These are phyloP conservation scores for Stictocephala bisonia DNA, from an alignment of 2,888 invertebrate genomes.

Conservation along the genomic window DNA sequence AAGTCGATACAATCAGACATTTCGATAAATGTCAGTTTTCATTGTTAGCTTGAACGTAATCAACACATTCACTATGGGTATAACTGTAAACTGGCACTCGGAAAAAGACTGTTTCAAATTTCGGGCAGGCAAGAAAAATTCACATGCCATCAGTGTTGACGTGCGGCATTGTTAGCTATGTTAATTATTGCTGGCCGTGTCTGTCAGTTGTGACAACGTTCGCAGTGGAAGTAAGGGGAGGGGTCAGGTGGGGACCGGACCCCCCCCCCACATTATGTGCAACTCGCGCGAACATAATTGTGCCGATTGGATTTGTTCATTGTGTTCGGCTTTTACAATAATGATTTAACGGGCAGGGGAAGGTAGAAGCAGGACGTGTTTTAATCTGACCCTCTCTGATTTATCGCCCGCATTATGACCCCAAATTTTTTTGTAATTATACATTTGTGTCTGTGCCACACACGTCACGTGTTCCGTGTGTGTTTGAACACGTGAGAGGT, in stretches of 20 bases:
- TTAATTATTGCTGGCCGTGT: constrained; percentile 14
- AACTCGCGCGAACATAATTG: constrained; percentile 20
- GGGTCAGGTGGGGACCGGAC: constrained; percentile 7
- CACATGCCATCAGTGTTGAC: not conserved
- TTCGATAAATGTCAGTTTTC: too few relatives aligned
- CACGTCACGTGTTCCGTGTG: too few relatives aligned
- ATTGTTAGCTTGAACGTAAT: too few relatives aligned
- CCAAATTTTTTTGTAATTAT: constrained; percentile 7
- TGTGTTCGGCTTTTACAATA: constrained; percentile 29
- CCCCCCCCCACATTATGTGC: constrained; percentile 12
- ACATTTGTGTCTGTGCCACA: not conserved
- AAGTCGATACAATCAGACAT: too few relatives aligned
- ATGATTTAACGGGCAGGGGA: too few relatives aligned
- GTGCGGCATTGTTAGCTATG: constrained; percentile 9
- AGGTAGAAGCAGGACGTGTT: not conserved
- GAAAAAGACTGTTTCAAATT: too few relatives aligned
- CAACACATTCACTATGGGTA: too few relatives aligned
- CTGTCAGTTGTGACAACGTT: constrained; percentile 27
- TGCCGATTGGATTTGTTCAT: constrained; percentile 32
- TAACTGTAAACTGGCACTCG: too few relatives aligned
- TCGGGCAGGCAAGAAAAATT: too few relatives aligned
- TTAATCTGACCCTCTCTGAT: constrained; percentile 7
- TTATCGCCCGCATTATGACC: constrained; percentile 4
- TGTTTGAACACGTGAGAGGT: too few relatives aligned
- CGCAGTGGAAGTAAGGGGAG: not conserved